These are phyloP conservation scores for Heliornis fulica DNA, from an alignment of 2,113 vertebrate species.

Conservation along the genomic window DNA sequence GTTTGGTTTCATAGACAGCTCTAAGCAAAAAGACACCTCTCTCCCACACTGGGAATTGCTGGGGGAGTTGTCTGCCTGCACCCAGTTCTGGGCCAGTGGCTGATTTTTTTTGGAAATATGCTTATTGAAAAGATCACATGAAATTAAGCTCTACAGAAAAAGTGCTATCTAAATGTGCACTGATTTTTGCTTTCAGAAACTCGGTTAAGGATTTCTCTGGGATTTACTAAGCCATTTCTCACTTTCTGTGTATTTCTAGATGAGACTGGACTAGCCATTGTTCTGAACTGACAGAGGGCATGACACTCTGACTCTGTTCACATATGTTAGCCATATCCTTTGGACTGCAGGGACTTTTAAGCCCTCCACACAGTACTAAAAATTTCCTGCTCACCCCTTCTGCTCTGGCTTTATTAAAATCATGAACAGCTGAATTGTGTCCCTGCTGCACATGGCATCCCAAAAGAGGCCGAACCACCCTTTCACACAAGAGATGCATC, in stretches of 20 bases:
- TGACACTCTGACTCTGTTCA: neutral
- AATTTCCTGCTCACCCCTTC: neutral
- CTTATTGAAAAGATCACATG: neutral
- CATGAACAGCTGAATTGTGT: neutral
- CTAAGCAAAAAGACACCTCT: neutral
- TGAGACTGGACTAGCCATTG: neutral
- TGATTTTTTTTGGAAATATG: neutral
- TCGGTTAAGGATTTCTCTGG: neutral
- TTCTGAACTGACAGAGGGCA: neutral
- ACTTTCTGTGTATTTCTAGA: neutral
- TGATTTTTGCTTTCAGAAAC: neutral
- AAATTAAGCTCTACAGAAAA: neutral
- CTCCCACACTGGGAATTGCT: neutral
- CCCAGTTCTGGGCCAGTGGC: neutral
- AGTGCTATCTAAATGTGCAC: neutral
- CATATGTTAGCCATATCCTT: neutral
- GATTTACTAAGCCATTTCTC: neutral
- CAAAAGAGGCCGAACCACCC: neutral
- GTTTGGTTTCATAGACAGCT: neutral
- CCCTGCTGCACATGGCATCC: accelerated
- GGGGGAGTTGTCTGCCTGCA: no score
- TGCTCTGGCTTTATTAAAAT: neutral
- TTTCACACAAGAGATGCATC: neutral
- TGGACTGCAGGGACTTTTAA: neutral
- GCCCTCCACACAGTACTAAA: neutral